Conservation (phyloP, 2,888 invertebrate species). For the Drosophila greeni region DNA sequence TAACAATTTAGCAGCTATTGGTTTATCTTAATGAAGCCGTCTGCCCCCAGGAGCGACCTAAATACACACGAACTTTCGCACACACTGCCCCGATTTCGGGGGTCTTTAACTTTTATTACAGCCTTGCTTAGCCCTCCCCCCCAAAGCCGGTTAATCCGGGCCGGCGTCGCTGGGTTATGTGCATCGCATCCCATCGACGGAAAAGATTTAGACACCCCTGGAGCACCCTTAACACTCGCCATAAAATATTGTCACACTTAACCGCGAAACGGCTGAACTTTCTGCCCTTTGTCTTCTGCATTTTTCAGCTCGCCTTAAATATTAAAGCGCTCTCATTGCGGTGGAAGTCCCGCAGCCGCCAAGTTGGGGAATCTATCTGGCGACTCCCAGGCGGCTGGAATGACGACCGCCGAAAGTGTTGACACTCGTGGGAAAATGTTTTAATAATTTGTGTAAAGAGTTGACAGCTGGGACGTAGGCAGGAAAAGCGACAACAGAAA, state of each 20-base stretch:
- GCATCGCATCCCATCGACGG: conserved; percentile 36
- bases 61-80: conserved; percentile 48
- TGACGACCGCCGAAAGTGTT: conserved; percentile 59
- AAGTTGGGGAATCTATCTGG: conserved; percentile 21
- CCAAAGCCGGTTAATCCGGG: conserved; percentile 51
- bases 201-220: conserved; percentile 34
- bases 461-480: conserved; percentile 55
- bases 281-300: conserved; percentile 60
- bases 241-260: conserved; percentile 49
- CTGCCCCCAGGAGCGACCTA: conserved; percentile 56
- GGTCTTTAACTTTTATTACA: conserved; percentile 70
- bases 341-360: conserved; percentile 15
- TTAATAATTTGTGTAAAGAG: conserved; percentile 71
- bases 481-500: background rate
- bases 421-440: conserved; percentile 73
- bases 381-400: conserved; percentile 34
- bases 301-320: conserved; percentile 68
- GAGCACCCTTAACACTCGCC: conserved; percentile 33
- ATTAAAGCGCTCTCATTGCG: conserved; percentile 66
- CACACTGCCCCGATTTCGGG: conserved; percentile 57
- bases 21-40: conserved; percentile 74
- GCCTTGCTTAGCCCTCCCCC: conserved; percentile 1
- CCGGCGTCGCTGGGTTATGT: conserved; percentile 56
- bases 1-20: conserved; percentile 74
- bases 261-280: conserved; percentile 45